Evolutionary conservation across 1,140 invertebrate genomes (phyloP).

Genomic region (Apolygus lucorum): DNA sequence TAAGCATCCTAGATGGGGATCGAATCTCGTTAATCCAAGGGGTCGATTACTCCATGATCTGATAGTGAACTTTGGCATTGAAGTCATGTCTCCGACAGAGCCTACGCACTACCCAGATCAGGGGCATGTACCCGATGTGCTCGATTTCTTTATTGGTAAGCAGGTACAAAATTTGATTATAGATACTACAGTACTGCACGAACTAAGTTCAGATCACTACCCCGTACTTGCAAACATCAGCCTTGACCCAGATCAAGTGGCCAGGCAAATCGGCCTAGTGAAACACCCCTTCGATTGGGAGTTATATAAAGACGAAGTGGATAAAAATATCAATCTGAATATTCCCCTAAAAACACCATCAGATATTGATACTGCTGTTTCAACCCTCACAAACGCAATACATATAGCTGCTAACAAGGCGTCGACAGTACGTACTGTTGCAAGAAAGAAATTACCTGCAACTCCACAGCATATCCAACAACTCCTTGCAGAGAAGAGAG

Average conservation of each 20-base stretch:
- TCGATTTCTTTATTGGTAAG: conserved; percentile 1
- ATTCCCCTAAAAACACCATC: no score
- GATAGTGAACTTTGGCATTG: not conserved
- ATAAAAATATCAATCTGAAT: not conserved
- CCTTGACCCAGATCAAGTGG: not conserved
- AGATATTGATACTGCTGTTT: not conserved
- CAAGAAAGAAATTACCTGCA: not conserved
- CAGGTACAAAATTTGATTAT: not conserved
- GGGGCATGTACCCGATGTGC: not conserved
- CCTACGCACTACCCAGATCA: not conserved
- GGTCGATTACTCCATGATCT: not conserved
- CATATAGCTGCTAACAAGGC: not conserved
- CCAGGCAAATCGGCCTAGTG: not conserved
- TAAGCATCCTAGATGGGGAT: not conserved
- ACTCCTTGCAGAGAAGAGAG: not conserved
- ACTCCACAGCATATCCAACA: not conserved
- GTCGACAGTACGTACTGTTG: not conserved
- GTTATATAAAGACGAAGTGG: not conserved
- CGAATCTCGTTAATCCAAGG: not conserved
- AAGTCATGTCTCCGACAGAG: not conserved
- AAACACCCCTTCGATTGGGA: not conserved
- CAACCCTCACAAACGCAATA: not conserved
- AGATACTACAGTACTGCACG: not conserved
- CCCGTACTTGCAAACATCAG: not conserved
- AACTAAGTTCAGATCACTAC: not conserved